A percentile compares a stretch with the other conserved stretches of the same genome.
Evolutionary conservation across 2,797 vertebrate species (phyloP).

Genomic region (Hafferia zeledoni): DNA sequence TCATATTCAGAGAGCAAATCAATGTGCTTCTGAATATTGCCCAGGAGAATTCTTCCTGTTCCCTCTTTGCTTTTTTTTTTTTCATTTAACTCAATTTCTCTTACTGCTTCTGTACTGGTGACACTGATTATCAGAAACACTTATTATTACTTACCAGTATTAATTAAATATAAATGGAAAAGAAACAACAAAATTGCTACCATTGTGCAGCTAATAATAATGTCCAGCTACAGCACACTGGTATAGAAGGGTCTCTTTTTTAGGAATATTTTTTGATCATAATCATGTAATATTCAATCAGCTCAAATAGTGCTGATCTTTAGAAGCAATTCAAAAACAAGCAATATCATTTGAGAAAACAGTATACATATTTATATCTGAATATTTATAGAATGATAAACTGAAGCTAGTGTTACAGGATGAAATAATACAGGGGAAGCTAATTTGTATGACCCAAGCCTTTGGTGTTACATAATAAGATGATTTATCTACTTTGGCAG

Average conservation of each 20-base stretch:
- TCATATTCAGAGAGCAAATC: constrained; percentile 38
- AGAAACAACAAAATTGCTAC: not conserved
- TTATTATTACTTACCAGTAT: not conserved
- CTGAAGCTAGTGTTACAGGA: not conserved
- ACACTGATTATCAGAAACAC: not conserved
- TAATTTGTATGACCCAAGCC: not conserved
- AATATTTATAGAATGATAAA: constrained; percentile 9
- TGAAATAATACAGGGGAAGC: not conserved
- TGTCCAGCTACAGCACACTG: not conserved
- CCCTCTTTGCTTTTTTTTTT: not conserved
- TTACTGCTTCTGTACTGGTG: not conserved
- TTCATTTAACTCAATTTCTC: not conserved
- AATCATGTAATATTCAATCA: not conserved
- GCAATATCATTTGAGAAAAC: not conserved
- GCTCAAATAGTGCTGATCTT: not conserved
- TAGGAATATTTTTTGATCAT: not conserved
- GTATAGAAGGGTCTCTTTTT: not conserved
- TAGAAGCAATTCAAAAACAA: not conserved
- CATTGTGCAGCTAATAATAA: not conserved
- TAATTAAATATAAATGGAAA: constrained; percentile 2
- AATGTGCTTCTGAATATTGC: constrained; percentile 1
- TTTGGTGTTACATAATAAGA: not conserved
- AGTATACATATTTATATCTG: not conserved
- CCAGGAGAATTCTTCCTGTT: not conserved
- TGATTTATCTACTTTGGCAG: not conserved